Percentiles rank a stretch among this genome's conserved stretches.
Evolutionary conservation across 2,888 invertebrate genomes (phyloP).

Genomic region (Hirtodrosophila trivittata): DNA sequence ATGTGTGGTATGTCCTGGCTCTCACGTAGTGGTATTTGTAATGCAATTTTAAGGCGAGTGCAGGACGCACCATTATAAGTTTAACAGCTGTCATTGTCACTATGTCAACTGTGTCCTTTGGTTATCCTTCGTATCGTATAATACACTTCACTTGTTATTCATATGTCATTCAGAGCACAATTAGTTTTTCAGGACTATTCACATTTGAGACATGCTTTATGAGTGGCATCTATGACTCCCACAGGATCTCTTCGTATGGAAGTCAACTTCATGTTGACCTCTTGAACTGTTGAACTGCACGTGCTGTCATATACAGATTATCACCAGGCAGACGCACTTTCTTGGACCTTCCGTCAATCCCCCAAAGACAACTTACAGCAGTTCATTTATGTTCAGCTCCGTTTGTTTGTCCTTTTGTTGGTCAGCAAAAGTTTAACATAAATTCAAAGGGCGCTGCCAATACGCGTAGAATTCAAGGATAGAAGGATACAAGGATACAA

Average conservation of each 20-base stretch:
- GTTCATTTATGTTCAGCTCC: constrained; percentile 34
- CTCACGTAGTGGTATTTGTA: constrained; percentile 54
- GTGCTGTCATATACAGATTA: constrained; percentile 65
- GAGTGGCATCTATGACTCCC: constrained; percentile 12
- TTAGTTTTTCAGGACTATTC: constrained; percentile 56
- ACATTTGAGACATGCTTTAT: constrained; percentile 40
- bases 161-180: constrained; percentile 57
- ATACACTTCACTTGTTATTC: constrained; percentile 34
- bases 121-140: constrained; percentile 27
- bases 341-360: constrained; percentile 40
- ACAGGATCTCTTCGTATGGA: constrained; percentile 8
- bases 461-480: constrained; percentile 2
- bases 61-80: no score
- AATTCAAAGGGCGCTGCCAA: constrained; percentile 49
- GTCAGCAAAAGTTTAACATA: constrained; percentile 74
- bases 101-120: constrained; percentile 41
- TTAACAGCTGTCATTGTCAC: constrained; percentile 47
- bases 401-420: constrained; percentile 43
- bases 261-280: constrained; percentile 37
- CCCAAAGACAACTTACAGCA: constrained; percentile 63
- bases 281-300: constrained; percentile 23
- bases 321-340: constrained; percentile 50
- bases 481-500: not conserved
- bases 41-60: constrained; percentile 59
- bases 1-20: constrained; percentile 21